Percentiles rank a stretch among this genome's conserved stretches.
These are phyloP conservation scores for Penaeus japonicus DNA, from an alignment of 1,140 invertebrate species.

Conservation along the genomic window DNA sequence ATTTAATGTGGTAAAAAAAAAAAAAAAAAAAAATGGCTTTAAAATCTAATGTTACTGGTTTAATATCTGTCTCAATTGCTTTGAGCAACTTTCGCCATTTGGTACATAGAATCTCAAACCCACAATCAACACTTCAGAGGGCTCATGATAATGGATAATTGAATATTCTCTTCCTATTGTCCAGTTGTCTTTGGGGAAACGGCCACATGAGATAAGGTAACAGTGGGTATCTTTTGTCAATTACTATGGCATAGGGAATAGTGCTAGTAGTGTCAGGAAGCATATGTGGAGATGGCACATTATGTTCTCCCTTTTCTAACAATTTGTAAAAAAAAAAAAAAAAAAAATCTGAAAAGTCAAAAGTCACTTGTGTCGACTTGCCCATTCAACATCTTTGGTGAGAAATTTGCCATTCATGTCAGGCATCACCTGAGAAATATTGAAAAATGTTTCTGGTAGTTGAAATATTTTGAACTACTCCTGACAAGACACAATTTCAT, in stretches of 20 bases:
- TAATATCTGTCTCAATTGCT: slow-evolving; percentile 17
- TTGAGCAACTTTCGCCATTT: slow-evolving; percentile 18
- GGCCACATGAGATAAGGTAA: slow-evolving; percentile 36
- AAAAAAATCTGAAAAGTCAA: no score
- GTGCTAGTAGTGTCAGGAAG: slow-evolving; percentile 53
- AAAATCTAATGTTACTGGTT: slow-evolving; percentile 23
- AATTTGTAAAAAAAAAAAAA: slow-evolving; percentile 39
- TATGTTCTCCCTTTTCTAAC: slow-evolving; percentile 47
- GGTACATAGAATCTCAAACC: slow-evolving; percentile 11
- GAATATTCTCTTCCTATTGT: slow-evolving; percentile 24
- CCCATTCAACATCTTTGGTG: slow-evolving; percentile 2
- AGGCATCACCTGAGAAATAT: slow-evolving; percentile 27
- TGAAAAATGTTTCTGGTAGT: slow-evolving; percentile 63
- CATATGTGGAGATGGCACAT: slow-evolving; percentile 34
- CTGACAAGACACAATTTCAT: slow-evolving; percentile 56
- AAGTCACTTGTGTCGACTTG: not conserved
- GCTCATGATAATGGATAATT: slow-evolving; percentile 18
- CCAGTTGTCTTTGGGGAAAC: slow-evolving; percentile 2
- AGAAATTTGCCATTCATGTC: slow-evolving; percentile 19
- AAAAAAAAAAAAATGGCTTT: no score
- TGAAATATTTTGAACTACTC: slow-evolving; percentile 64
- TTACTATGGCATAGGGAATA: slow-evolving; percentile 55
- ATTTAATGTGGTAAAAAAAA: not conserved
- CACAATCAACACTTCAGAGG: slow-evolving; percentile 27
- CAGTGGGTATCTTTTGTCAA: slow-evolving; percentile 59